Base-by-base conservation (phyloP, 2,113 vertebrate genomes). In the Myotis lucifugus region DNA sequence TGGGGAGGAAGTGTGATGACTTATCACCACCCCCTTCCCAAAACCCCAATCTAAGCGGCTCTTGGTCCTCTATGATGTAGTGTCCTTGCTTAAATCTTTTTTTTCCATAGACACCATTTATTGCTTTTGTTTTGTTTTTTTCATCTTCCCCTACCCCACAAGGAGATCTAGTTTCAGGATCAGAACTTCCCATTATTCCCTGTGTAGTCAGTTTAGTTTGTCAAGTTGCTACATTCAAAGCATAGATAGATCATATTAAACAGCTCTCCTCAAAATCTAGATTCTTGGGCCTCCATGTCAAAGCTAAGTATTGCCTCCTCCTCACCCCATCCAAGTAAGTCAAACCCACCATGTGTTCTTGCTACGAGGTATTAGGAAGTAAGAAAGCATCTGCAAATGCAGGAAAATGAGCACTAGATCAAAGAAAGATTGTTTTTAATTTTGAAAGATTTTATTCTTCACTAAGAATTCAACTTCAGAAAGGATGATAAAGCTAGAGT, bases 1-100 rank as follows among this genome's bases (percentile, higher is more conserved):
- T 32, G 9, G n/a, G 3, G 27, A 77, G 29, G 37, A 61, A 48
- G 6, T 10, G 0, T 74, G n/a, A 52, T 88, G 34, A 6, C 25
- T 76, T 64, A 27, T 29, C 18, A 50, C 8, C 11, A 14, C 4
- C 27, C 7, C n/a, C 3, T 34, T 8, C 27, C 19, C 3, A 5
- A 5, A 6, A 12, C 27, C 23, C 25, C 12, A 21, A 0, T 25
- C 18, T 40, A 0, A 29, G 40, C 21, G 17, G 40, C 42, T 50
- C 2, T 23, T 42, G 19, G n/a, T 56, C 29, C 52, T 79, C 23
- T 27, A 21, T 59, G 42, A 70, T 48, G 8, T 48, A 34, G 1
- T 73, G 88, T 84, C n/a, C 42, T 70, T 66, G 8, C 50, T 61
- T 42, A 9, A 82, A 34, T 34, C 19, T 70, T 4, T 40, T 74